Percentiles rank a stretch among this genome's conserved stretches.
Conservation (phyloP, 2,797 vertebrate species). For the Numenius phaeopus region DNA sequence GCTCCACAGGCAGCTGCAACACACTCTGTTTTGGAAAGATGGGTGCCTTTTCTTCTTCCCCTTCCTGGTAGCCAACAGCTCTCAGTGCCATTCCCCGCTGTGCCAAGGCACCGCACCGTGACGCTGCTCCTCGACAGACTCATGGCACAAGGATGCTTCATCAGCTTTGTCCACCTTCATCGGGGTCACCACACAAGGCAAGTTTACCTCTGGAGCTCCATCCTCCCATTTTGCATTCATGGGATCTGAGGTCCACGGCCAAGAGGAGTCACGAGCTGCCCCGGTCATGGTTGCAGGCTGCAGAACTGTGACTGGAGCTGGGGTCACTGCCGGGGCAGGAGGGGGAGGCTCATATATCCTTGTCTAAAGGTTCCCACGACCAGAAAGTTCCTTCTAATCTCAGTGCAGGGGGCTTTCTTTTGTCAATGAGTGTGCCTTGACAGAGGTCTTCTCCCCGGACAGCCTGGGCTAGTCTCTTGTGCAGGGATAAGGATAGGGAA, state of each 20-base stretch:
- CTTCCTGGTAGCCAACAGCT: not conserved
- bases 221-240: not conserved
- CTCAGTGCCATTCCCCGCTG: accelerated
- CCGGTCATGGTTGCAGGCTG: accelerated
- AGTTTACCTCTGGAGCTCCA: not conserved
- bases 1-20: not conserved
- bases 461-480: not conserved
- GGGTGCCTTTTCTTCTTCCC: not conserved
- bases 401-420: not conserved
- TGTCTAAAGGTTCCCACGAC: not conserved
- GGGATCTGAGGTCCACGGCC: not conserved
- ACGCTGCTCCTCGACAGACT: not conserved
- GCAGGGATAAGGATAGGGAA: not conserved
- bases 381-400: slow-evolving; percentile 6
- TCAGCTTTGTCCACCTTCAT: not conserved
- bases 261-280: not conserved
- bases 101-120: not conserved
- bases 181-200: accelerated
- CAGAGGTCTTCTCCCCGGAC: not conserved
- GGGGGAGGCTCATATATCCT: not conserved
- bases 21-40: not conserved
- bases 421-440: not conserved
- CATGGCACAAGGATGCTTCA: accelerated
- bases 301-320: not conserved
- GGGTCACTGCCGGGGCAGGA: not conserved